Evolutionary conservation across 1,140 invertebrate species (phyloP).

Genomic region (Dendrolimus kikuchii): DNA sequence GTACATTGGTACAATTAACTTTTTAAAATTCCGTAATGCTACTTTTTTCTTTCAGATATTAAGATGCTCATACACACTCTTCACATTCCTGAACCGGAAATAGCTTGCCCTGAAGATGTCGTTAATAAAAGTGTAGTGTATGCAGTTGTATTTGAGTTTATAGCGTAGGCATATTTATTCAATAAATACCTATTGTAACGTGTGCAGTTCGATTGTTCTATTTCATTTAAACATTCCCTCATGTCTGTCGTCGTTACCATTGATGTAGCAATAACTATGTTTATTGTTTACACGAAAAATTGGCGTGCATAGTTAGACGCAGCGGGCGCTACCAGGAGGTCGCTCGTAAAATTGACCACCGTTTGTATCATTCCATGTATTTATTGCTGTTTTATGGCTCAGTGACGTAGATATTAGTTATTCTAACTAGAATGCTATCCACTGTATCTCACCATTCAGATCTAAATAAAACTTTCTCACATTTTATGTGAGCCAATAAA

Average conservation of each 20-base stretch:
- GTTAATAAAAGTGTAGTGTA: too few relatives aligned
- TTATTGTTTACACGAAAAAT: slow-evolving; percentile 6
- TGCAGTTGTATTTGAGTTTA: too few relatives aligned
- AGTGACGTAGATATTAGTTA: slow-evolving; percentile 2
- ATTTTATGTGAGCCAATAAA: too few relatives aligned
- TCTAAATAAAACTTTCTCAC: too few relatives aligned
- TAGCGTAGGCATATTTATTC: too few relatives aligned
- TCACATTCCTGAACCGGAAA: slow-evolving; percentile 40
- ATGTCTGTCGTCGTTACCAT: slow-evolving; percentile 2
- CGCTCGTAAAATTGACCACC: slow-evolving; percentile 27
- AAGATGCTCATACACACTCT: slow-evolving; percentile 44
- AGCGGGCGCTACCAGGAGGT: slow-evolving; percentile 12
- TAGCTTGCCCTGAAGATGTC: slow-evolving; percentile 1
- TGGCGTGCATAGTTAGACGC: neutral
- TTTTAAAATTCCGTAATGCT: neutral
- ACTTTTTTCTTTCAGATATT: slow-evolving; percentile 40
- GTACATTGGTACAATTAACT: too few relatives aligned
- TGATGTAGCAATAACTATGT: slow-evolving; percentile 1
- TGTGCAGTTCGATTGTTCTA: neutral
- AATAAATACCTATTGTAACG: neutral
- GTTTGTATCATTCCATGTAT: slow-evolving; percentile 23
- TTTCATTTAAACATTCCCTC: slow-evolving; percentile 1
- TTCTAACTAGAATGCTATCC: too few relatives aligned
- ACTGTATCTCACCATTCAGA: too few relatives aligned
- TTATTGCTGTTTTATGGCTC: slow-evolving; percentile 19